Base-by-base conservation (phyloP, 2,888 invertebrate species). In the Pemphredon lugubris region DNA sequence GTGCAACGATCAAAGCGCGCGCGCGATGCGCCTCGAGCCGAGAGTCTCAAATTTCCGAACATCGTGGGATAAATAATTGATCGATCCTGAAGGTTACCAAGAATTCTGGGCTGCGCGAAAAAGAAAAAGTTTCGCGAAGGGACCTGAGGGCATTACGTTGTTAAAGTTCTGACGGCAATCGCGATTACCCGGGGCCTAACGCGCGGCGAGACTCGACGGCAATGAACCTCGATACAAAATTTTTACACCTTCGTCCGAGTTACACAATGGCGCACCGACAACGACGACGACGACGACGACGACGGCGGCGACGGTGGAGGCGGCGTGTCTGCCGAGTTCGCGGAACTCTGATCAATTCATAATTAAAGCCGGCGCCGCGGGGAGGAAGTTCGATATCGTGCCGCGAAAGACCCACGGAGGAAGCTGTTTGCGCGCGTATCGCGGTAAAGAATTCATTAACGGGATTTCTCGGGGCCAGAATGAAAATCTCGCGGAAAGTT, bases 321-420 rank as follows among this genome's bases (percentile, higher is more conserved):
- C n/a, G n/a, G n/a, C n/a, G 26, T 57, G 80, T 77, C 76, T 77
- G 65, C 59, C 60, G 69, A 85, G 85, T 83, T 79, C 73, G 73
- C 61, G 74, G 63, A 81, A 81, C 73, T 77, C 74, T 77, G 82
- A 85, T 85, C 81, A 81, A 82, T 84, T 81, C 75, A 81, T 85
- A 84, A 86, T 86, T 85, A 83, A 81, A 75, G 71, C 73, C 21
- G 40, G 26, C 55, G 74, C 73, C 58, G 64, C 63, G 63, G 48
- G 40, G 55, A 30, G 50, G 40, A 76, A 65, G 61, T 80, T 76
- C 65, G 70, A 73, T 76, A 77, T 64, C 61, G 34, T 45, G 18
- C 9, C 16, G 55, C 34, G 53, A 59, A 58, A 57, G 48, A 69
- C 20, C 64, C 30, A 34, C 30, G 23, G 42, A 32, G 55, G 44